phyloP scores from a whole-genome alignment of 2,113 vertebrate species.

The Bubo blakistoni region DNA sequence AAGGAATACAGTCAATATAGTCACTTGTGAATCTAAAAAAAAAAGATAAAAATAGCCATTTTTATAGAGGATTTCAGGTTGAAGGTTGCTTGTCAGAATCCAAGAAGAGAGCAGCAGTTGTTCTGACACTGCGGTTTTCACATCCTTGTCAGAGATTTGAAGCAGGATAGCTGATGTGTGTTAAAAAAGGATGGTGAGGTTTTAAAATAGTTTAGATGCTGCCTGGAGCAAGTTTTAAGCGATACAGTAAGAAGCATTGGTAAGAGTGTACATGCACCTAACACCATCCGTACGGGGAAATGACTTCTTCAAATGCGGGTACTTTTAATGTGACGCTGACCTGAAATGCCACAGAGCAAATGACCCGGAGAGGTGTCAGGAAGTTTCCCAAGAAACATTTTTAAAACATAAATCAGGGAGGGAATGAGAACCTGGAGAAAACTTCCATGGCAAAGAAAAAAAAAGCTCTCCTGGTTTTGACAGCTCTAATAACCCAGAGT shows the following conservation, averaged over 20 bases:
- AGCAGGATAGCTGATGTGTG: slow-evolving; percentile 73
- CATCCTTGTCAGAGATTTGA: slow-evolving; percentile 77
- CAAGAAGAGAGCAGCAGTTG: slow-evolving; percentile 77
- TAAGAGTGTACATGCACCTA: slow-evolving; percentile 52
- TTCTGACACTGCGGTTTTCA: slow-evolving; percentile 79
- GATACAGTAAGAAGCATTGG: slow-evolving; percentile 62
- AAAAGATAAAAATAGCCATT: slow-evolving; percentile 56
- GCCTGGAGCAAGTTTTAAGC: slow-evolving; percentile 60
- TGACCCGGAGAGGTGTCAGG: not conserved
- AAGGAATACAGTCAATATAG: slow-evolving; percentile 27
- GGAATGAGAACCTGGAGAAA: not conserved
- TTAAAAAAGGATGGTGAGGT: slow-evolving; percentile 71
- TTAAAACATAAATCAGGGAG: not conserved
- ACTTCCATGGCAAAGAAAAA: not conserved
- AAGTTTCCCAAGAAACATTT: not conserved
- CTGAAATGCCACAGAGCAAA: not conserved
- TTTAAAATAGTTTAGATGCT: slow-evolving; percentile 78
- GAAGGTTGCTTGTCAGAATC: slow-evolving; percentile 72
- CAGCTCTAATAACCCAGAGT: slow-evolving; percentile 33
- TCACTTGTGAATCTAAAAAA: not conserved
- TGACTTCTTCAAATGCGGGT: not conserved
- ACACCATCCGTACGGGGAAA: not conserved
- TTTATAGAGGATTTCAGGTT: slow-evolving; percentile 68
- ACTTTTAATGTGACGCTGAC: not conserved
- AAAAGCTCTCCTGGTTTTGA: not conserved